These are phyloP conservation scores for Conomelus anceps DNA, from an alignment of 2,888 invertebrate genomes.

Conservation along the genomic window DNA sequence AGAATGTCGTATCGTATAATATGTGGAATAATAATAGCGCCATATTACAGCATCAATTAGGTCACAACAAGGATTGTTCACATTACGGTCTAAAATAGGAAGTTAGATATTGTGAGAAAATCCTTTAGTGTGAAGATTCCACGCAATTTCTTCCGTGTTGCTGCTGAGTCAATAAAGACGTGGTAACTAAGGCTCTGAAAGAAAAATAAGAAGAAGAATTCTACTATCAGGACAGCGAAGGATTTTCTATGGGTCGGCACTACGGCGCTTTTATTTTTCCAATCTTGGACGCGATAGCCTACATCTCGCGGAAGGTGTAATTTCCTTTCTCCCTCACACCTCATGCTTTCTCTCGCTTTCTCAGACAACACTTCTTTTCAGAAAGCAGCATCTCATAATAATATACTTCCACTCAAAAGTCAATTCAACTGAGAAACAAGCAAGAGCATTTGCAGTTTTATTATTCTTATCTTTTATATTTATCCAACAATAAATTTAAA, in stretches of 20 bases:
- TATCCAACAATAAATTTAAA: too few species aligned
- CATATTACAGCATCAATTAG: not conserved
- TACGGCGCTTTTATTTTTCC: not conserved
- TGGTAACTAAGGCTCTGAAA: too few species aligned
- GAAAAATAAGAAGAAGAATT: not conserved
- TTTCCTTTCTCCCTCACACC: not conserved
- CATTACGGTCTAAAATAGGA: not conserved
- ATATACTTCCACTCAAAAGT: not conserved
- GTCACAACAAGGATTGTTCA: not conserved
- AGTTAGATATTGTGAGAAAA: not conserved
- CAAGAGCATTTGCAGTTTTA: too few species aligned
- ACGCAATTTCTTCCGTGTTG: not conserved
- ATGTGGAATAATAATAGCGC: too few species aligned
- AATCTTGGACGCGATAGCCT: not conserved
- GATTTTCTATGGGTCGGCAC: not conserved
- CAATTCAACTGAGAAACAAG: too few species aligned
- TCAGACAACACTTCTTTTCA: too few species aligned
- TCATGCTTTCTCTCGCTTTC: not conserved
- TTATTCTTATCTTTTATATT: too few species aligned
- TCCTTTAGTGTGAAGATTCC: not conserved
- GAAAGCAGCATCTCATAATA: not conserved
- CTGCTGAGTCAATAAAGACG: not conserved
- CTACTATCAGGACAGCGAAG: too few species aligned
- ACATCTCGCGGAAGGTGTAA: not conserved
- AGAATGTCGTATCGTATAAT: too few species aligned